A percentile compares a stretch with the other conserved stretches of the same genome.
These are phyloP conservation scores for Botia almorhae DNA, from an alignment of 2,797 vertebrate genomes.

Conservation along the genomic window DNA sequence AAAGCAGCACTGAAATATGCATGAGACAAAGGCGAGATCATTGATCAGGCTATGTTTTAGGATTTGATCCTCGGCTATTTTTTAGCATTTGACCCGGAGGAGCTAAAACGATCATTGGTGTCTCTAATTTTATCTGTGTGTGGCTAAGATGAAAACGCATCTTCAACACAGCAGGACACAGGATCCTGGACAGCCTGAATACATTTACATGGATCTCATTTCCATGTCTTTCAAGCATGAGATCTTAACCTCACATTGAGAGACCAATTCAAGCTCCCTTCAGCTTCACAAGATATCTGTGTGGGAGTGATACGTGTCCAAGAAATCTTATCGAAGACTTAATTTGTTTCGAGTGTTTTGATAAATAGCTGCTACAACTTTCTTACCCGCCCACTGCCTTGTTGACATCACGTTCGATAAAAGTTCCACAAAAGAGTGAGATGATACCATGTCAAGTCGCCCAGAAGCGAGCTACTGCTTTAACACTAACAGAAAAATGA, in stretches of 20 bases:
- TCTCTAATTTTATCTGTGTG: slow-evolving; percentile 10
- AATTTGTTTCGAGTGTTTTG: slow-evolving; percentile 36
- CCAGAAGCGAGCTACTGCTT: background rate
- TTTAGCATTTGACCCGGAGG: slow-evolving; percentile 9
- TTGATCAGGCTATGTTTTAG: slow-evolving; percentile 3
- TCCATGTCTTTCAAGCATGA: slow-evolving; percentile 4
- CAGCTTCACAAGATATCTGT: slow-evolving; percentile 28
- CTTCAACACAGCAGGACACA: background rate
- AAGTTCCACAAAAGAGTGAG: slow-evolving; percentile 24
- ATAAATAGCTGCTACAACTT: slow-evolving; percentile 38
- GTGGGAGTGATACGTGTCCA: slow-evolving; percentile 28
- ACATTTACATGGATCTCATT: background rate
- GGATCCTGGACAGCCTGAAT: background rate
- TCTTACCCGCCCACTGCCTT: slow-evolving; percentile 32
- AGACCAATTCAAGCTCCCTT: slow-evolving; percentile 14
- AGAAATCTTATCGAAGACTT: slow-evolving; percentile 23
- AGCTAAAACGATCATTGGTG: slow-evolving; percentile 15
- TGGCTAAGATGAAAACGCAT: slow-evolving; percentile 9
- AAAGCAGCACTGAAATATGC: slow-evolving; percentile 32
- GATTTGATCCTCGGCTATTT: background rate
- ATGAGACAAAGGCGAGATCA: slow-evolving; percentile 29
- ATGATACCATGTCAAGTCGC: slow-evolving; percentile 7
- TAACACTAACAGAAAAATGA: background rate
- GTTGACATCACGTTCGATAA: slow-evolving; percentile 15
- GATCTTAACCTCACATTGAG: background rate